These are phyloP conservation scores for Philonicus albiceps DNA, from an alignment of 2,888 invertebrate species.

Conservation along the genomic window DNA sequence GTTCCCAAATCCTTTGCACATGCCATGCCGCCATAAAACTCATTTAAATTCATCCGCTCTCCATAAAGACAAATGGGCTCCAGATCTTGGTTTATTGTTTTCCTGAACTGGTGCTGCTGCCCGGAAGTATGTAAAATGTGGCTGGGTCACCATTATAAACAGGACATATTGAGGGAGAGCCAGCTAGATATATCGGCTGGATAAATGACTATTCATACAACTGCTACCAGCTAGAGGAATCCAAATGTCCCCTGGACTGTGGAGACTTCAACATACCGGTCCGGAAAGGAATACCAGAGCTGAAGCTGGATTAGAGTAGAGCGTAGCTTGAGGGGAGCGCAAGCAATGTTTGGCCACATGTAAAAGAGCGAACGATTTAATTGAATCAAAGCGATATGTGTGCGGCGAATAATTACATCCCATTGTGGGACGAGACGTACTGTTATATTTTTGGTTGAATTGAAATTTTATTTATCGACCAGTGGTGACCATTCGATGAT, in stretches of 20 bases:
- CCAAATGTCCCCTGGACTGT: background rate
- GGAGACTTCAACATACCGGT: background rate
- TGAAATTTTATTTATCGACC: conserved; percentile 49
- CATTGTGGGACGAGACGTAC: conserved; percentile 31
- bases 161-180: conserved; percentile 17
- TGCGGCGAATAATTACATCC: conserved; percentile 47
- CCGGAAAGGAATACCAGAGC: background rate
- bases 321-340: background rate
- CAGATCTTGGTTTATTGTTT: conserved; percentile 48
- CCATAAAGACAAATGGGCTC: conserved; percentile 47
- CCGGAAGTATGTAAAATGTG: conserved; percentile 46
- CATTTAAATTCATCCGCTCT: conserved; percentile 49
- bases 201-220: conserved; percentile 3
- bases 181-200: background rate
- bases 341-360: conserved; percentile 27
- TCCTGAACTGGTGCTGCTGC: conserved; percentile 40
- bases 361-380: conserved; percentile 45
- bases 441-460: conserved; percentile 49
- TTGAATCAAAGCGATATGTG: conserved; percentile 48
- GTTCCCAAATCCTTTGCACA: conserved; percentile 37
- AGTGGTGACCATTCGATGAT: conserved; percentile 48
- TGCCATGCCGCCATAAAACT: conserved; percentile 46
- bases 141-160: conserved; percentile 23
- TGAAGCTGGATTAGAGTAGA: background rate
- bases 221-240: background rate